Evolutionary conservation across 2,797 vertebrate species (phyloP).

Genomic region (Falco berigora): DNA sequence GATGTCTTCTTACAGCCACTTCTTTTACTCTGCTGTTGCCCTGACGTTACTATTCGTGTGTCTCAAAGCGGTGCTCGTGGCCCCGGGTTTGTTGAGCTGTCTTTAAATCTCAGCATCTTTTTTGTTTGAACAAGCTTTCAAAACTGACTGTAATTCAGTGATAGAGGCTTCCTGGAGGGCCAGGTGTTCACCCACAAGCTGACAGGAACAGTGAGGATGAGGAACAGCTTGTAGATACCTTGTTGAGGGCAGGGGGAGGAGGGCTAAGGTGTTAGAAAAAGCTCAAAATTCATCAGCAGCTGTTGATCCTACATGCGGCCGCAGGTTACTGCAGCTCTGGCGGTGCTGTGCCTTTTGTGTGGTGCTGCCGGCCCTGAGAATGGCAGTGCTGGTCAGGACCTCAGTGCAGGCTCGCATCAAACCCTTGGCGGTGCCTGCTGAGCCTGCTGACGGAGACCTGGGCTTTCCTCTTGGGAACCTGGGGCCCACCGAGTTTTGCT

Average conservation of each 20-base stretch:
- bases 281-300: background rate
- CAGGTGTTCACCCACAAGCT: background rate
- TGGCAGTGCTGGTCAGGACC: background rate
- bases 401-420: background rate
- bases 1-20: background rate
- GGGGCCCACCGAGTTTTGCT: background rate
- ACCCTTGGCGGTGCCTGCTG: background rate
- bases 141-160: background rate
- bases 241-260: background rate
- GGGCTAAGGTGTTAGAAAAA: background rate
- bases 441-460: background rate
- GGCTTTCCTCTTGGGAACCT: background rate
- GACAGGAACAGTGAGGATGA: background rate
- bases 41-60: background rate
- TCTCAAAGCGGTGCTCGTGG: background rate
- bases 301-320: background rate
- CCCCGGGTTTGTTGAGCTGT: background rate
- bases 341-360: background rate
- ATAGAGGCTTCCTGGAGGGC: background rate
- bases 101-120: background rate
- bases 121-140: background rate
- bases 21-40: background rate
- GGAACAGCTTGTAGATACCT: background rate
- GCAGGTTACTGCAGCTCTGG: background rate
- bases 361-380: fast-evolving